Conservation (phyloP, 2,113 vertebrate genomes). For the Seriola aureovittata region DNA sequence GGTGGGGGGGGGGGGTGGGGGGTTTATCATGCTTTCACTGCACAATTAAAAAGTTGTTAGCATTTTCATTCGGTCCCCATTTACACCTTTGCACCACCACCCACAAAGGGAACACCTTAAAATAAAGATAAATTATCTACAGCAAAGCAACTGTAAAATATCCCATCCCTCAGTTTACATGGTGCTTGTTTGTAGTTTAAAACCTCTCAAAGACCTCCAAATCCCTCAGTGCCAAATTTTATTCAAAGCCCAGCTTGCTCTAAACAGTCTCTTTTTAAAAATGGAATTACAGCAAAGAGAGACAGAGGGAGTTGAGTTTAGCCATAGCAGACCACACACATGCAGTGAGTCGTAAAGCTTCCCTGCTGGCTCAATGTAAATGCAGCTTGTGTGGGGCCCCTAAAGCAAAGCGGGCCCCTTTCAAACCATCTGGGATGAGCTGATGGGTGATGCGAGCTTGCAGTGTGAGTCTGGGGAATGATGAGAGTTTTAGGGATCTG, state of each 20-base stretch:
- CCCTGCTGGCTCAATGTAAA: constrained; percentile 37
- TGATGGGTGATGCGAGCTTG: constrained; percentile 12
- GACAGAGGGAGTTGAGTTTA: not conserved
- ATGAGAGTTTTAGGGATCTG: constrained; percentile 29
- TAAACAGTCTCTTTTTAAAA: constrained; percentile 1
- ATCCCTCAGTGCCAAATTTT: not conserved
- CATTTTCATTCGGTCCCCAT: constrained; percentile 26
- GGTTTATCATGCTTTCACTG: constrained; percentile 13
- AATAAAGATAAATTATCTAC: constrained; percentile 21
- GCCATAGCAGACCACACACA: not conserved
- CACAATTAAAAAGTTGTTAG: constrained; percentile 32
- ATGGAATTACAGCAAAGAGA: not conserved
- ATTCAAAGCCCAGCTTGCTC: not conserved
- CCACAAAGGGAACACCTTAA: not conserved
- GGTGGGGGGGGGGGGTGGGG: no score
- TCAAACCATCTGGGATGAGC: constrained; percentile 48
- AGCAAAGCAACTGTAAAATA: constrained; percentile 12
- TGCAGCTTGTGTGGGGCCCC: constrained; percentile 29
- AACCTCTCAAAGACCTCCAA: not conserved
- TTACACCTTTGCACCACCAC: constrained; percentile 14
- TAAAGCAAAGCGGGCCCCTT: constrained; percentile 37
- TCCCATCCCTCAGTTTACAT: not conserved
- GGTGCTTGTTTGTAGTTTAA: constrained; percentile 17
- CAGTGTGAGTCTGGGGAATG: constrained; percentile 13
- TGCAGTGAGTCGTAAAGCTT: constrained; percentile 22